Evolutionary conservation across 2,113 vertebrate species (phyloP).

Genomic region (Mesoclemmys tuberculata): DNA sequence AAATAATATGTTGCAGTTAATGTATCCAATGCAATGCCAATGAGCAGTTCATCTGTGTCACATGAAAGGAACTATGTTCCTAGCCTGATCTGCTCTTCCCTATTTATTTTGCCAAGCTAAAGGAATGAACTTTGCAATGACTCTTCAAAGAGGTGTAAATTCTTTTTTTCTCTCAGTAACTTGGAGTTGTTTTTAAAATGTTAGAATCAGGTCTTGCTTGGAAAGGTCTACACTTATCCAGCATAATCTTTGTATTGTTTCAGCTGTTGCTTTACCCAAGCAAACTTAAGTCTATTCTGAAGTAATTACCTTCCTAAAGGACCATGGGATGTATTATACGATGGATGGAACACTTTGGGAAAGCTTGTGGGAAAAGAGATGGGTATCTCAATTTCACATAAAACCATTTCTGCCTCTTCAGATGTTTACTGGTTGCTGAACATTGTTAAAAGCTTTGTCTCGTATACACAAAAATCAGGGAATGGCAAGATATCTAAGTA

Average conservation of each 20-base stretch:
- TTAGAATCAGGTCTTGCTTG: background rate
- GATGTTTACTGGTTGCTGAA: background rate
- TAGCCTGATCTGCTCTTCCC: background rate
- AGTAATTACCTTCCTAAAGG: constrained; percentile 14
- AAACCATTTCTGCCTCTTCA: background rate
- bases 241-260: background rate
- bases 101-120: background rate
- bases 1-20: constrained; percentile 61
- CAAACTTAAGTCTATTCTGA: background rate
- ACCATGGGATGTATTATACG: background rate
- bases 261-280: background rate
- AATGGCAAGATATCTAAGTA: background rate
- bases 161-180: background rate
- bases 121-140: constrained; percentile 19
- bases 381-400: background rate
- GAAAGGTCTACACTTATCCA: background rate
- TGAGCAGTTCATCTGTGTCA: constrained; percentile 53
- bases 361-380: background rate
- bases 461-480: constrained; percentile 17
- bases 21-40: constrained; percentile 55
- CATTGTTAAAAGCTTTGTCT: background rate
- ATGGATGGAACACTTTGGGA: background rate
- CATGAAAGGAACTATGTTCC: constrained; percentile 18
- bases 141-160: constrained; percentile 3
- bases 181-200: constrained; percentile 37